These are phyloP conservation scores for Brassicogethes aeneus DNA, from an alignment of 2,888 invertebrate genomes.

Conservation along the genomic window DNA sequence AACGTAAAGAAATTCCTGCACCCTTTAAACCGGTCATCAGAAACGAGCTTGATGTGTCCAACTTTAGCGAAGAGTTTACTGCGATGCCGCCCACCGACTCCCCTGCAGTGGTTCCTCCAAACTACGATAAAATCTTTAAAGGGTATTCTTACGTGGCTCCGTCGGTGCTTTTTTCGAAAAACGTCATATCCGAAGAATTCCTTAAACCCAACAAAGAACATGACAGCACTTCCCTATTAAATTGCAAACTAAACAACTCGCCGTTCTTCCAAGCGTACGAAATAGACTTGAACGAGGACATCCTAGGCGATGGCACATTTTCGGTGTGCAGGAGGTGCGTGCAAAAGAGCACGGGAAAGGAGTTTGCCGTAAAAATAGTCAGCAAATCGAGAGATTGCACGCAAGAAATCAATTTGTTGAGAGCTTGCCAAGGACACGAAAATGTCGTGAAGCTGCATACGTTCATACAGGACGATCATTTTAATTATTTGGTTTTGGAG, in stretches of 20 bases:
- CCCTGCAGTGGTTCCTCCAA: slow-evolving; percentile 78
- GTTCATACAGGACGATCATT: slow-evolving; percentile 69
- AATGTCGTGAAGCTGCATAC: slow-evolving; percentile 80
- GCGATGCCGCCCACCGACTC: slow-evolving; percentile 86
- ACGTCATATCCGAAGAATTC: slow-evolving; percentile 65
- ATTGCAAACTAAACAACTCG: slow-evolving; percentile 49
- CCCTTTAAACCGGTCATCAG: slow-evolving; percentile 85
- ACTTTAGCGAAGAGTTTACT: slow-evolving; percentile 96
- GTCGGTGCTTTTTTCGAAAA: slow-evolving; percentile 75
- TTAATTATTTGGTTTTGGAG: slow-evolving; percentile 88
- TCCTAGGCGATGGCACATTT: slow-evolving; percentile 83
- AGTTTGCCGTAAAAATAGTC: slow-evolving; percentile 84
- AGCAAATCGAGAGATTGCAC: slow-evolving; percentile 56
- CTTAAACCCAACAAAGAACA: slow-evolving; percentile 49
- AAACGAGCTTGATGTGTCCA: slow-evolving; percentile 86
- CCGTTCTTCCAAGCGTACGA: slow-evolving; percentile 81
- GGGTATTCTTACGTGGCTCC: slow-evolving; percentile 95
- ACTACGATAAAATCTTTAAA: slow-evolving; percentile 80
- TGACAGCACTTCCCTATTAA: slow-evolving; percentile 29
- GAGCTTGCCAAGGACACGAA: slow-evolving; percentile 79
- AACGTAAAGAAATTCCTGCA: slow-evolving; percentile 67
- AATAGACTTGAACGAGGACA: slow-evolving; percentile 56
- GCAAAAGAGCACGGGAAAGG: slow-evolving; percentile 52
- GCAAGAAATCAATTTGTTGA: slow-evolving; percentile 69
- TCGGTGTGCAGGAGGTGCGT: slow-evolving; percentile 78